These are phyloP conservation scores for Xestia c-nigrum DNA, from an alignment of 2,888 invertebrate genomes.

Conservation along the genomic window DNA sequence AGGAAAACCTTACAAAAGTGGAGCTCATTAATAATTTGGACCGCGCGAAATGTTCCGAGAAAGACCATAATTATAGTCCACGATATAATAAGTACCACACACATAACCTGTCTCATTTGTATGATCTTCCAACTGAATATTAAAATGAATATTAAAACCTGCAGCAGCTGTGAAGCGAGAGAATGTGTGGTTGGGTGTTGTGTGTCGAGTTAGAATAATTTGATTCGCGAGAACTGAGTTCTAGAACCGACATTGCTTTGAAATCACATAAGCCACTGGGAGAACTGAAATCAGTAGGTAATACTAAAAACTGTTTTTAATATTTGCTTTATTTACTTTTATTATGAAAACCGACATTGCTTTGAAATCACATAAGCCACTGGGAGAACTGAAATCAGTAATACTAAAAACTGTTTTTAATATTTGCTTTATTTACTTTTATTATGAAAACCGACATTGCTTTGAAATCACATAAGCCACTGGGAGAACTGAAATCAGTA, in stretches of 20 bases:
- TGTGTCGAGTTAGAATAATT: slow-evolving; percentile 36
- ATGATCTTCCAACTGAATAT: slow-evolving; percentile 36
- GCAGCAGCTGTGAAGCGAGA: slow-evolving; percentile 14
- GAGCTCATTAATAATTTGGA: slow-evolving; percentile 53
- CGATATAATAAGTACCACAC: slow-evolving; percentile 31
- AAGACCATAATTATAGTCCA: slow-evolving; percentile 34
- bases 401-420: too few relatives aligned
- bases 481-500: not conserved
- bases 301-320: not conserved
- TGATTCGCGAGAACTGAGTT: slow-evolving; percentile 15
- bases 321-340: too few relatives aligned
- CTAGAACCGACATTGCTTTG: slow-evolving; percentile 1
- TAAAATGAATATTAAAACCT: slow-evolving; percentile 40
- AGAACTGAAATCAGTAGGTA: not conserved
- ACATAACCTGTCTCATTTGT: slow-evolving; percentile 28
- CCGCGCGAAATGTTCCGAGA: slow-evolving; percentile 50
- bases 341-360: too few relatives aligned
- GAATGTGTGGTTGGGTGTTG: slow-evolving; percentile 3
- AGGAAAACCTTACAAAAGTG: slow-evolving; percentile 44
- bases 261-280: not conserved
- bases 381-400: too few relatives aligned
- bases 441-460: not conserved
- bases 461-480: slow-evolving; percentile 1
- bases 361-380: too few relatives aligned
- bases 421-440: too few relatives aligned